A percentile compares a stretch with the other conserved stretches of the same genome.
These are phyloP conservation scores for Mellilla xanthometata DNA, from an alignment of 2,888 invertebrate genomes.

Conservation along the genomic window DNA sequence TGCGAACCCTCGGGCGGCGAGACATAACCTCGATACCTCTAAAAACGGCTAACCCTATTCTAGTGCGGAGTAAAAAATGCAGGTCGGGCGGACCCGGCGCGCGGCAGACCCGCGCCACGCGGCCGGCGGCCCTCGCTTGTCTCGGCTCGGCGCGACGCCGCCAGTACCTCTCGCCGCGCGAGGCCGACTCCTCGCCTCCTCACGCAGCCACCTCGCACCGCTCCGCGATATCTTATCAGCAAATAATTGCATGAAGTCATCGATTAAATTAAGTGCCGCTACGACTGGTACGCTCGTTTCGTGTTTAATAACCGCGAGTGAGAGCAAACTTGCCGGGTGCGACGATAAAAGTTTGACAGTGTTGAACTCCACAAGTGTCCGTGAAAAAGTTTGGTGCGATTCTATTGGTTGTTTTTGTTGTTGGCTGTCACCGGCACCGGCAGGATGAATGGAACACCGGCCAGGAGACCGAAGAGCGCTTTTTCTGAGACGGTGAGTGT, in stretches of 20 bases:
- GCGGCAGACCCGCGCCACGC: conserved; percentile 10
- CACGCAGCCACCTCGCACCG: conserved; percentile 36
- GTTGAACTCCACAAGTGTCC: conserved; percentile 67
- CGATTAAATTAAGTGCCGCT: conserved; percentile 65
- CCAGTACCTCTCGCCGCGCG: conserved; percentile 63
- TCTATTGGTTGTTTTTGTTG: conserved; percentile 62
- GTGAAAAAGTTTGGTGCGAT: conserved; percentile 72
- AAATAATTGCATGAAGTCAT: conserved; percentile 78
- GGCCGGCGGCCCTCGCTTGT: conserved; percentile 10
- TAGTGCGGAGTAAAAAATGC: conserved; percentile 65
- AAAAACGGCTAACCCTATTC: conserved; percentile 54
- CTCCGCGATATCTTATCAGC: conserved; percentile 75
- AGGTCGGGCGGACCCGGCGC: conserved; percentile 32
- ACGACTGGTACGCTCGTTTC: conserved; percentile 27
- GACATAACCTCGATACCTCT: conserved; percentile 67
- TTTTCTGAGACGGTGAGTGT: conserved; percentile 73
- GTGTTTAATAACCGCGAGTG: conserved; percentile 35
- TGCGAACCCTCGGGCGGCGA: conserved; percentile 36
- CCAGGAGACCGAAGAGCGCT: conserved; percentile 73
- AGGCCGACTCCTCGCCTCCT: conserved; percentile 52
- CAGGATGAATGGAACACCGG: conserved; percentile 77
- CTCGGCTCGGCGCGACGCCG: conserved; percentile 1
- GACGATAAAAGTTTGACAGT: conserved; percentile 33
- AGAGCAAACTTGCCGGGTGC: conserved; percentile 15
- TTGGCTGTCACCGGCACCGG: conserved; percentile 46